Conservation (phyloP, 2,113 vertebrate genomes). For the Mus pahari region DNA sequence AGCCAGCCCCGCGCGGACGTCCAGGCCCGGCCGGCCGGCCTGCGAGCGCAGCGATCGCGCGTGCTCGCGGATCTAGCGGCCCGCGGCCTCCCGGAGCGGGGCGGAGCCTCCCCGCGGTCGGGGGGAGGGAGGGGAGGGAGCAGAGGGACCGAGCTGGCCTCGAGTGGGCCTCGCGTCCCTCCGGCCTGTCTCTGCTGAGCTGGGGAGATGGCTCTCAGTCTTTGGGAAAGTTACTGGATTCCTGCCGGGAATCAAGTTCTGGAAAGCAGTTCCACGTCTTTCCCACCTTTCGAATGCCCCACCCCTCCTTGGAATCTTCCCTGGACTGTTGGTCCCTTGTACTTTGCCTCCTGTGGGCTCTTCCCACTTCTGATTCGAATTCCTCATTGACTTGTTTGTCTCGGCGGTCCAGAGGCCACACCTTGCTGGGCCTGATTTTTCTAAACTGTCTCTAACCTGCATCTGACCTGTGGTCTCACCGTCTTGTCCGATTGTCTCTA, state of each 20-base stretch:
- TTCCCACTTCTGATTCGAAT: not conserved
- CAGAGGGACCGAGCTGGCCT: not conserved
- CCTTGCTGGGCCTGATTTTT: not conserved
- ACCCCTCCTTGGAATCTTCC: not conserved
- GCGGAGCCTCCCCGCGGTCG: not conserved
- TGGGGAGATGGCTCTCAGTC: not conserved
- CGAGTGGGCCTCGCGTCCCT: not conserved
- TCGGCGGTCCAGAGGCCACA: not conserved
- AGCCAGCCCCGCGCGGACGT: not conserved
- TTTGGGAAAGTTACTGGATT: not conserved
- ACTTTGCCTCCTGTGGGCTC: conserved; percentile 6
- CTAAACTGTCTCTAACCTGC: not conserved
- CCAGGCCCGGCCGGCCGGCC: not conserved
- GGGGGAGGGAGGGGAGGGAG: not conserved
- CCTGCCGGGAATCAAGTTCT: not conserved
- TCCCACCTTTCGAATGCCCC: not conserved
- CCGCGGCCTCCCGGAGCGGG: not conserved
- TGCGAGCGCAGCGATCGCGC: conserved; percentile 1
- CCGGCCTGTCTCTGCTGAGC: not conserved
- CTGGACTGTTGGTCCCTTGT: not conserved
- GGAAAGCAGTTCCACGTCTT: not conserved
- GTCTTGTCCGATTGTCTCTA: not conserved
- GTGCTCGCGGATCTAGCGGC: not conserved
- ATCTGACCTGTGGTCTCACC: not conserved
- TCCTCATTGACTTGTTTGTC: conserved; percentile 15